Base-by-base conservation (phyloP, 2,888 invertebrate species). In the Drosophila paramelanica region DNA sequence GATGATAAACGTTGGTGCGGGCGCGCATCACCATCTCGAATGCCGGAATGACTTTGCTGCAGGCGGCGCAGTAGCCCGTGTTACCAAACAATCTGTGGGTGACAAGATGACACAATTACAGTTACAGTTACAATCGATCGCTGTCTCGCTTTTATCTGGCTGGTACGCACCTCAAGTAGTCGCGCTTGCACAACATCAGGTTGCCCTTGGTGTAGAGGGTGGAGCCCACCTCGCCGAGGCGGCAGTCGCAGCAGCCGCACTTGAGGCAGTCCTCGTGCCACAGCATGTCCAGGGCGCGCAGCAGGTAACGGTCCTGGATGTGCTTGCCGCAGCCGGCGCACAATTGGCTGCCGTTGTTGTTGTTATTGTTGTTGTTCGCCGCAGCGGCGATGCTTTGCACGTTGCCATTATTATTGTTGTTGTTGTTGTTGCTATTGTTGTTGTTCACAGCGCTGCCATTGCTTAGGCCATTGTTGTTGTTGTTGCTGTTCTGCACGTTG, bases 11-110 rank as follows among this genome's bases (percentile, higher is more conserved):
- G 91, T 99, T 98, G 93, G 96, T 97, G 88, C 97, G 95, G 47
- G 98, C 98, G 81, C 98, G 94, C 99, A 99, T 99, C 84, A 99
- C 99, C 98, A 99, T 98, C 93, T 99, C 99, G 92, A 98, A 99
- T 55, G 99, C 98, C 3, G 99, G 99, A 92, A 99, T 99, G 91
- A 97, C 97, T 93, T 99, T 99, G 92, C 96, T 96, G 94, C 99
- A 99, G 20, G 98, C 98, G 33, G 98, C 97, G 93, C 99, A 99
- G 93, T 97, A 97, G 31, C 98, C 98, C 14, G 98, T 98, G 91
- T 97, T 97, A 59, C 98, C 98, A 92, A 99, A 99, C 91, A 99
- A 94, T 93, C 96, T 96, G 93, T 5, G 88, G 89, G 46, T 43
- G 53, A 38, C 14, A 23, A 17, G 41, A 50, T 45, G 41, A 11